These are phyloP conservation scores for Lithobates pipiens DNA, from an alignment of 2,797 vertebrate genomes.

Conservation along the genomic window DNA sequence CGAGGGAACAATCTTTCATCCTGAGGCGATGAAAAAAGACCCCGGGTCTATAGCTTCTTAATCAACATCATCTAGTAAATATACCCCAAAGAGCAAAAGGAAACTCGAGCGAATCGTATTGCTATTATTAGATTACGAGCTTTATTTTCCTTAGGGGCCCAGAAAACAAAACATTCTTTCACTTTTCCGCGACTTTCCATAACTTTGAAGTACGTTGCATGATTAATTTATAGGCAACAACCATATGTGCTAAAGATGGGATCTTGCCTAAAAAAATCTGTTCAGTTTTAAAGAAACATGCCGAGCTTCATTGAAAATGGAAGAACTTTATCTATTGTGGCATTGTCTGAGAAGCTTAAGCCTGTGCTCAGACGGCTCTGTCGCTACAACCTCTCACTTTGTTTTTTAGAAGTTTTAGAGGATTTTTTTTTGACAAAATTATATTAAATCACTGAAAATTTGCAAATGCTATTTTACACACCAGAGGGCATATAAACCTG, in stretches of 20 bases:
- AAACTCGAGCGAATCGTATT: slow-evolving; percentile 4
- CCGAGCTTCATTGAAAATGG: slow-evolving; percentile 13
- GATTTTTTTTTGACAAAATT: slow-evolving; percentile 29
- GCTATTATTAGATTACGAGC: slow-evolving; percentile 51
- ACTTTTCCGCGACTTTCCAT: slow-evolving; percentile 36
- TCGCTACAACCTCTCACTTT: neutral
- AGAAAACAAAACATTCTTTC: slow-evolving; percentile 46
- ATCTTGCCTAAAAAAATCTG: slow-evolving; percentile 20
- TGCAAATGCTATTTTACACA: slow-evolving; percentile 23
- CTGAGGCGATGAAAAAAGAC: neutral
- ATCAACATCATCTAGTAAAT: slow-evolving; percentile 38
- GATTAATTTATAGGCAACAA: slow-evolving; percentile 45
- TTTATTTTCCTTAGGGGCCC: slow-evolving; percentile 49
- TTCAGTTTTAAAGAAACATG: slow-evolving; percentile 21
- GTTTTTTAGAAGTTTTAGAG: slow-evolving; percentile 16
- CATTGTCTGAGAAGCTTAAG: neutral
- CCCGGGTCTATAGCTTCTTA: slow-evolving; percentile 18
- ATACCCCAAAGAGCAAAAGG: slow-evolving; percentile 33
- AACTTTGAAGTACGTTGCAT: slow-evolving; percentile 42
- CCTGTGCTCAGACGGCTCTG: neutral
- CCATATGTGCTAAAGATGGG: slow-evolving; percentile 32
- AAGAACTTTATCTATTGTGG: slow-evolving; percentile 21
- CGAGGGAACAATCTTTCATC: neutral
- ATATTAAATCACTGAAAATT: slow-evolving; percentile 5
- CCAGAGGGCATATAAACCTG: slow-evolving; percentile 1